Evolutionary conservation across 1,140 invertebrate genomes (phyloP), one percentile per base, ranked within the genome.

Genomic region (Macrosteles quadrilineatus): DNA sequence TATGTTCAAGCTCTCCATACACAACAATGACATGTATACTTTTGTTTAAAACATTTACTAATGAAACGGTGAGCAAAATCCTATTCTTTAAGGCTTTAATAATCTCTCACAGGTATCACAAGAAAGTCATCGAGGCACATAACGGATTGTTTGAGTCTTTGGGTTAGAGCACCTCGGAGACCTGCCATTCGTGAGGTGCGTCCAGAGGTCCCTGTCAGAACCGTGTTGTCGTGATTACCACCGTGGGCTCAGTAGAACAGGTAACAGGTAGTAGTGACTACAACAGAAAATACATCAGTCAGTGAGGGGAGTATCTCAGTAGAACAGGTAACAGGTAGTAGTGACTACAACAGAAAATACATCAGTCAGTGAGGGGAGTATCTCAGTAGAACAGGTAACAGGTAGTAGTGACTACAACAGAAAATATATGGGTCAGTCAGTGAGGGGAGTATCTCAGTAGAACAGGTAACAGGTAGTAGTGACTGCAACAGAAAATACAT

Each of bases 81-180:
- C 14, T 6, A 14, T 4, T 36, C 4, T 4, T 6, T 4, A 36
- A 36, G 32, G 32, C 32, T 36, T 36, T 4, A 6, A 4, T 4
- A 14, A 14, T 36, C 14, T 36, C 32, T 6, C 32, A 14, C n/a
- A 36, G 32, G 4, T 36, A 36, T 36, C 32, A 36, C 32, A 36
- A n/a, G n/a, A n/a, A 36, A 36, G 32, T 36, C 14, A 14, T 6
- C 14, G 4, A 36, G 32, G 32, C 32, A 36, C 32, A 36, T 36
- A n/a, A n/a, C 47, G 19, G 55, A 29, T 2, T 59, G 21, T 3
- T 9, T 14, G 23, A 14, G 21, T 25, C 9, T 30, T 6, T 11
- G 25, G 55, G 55, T 59, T 59, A 59, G 6, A 59, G 55, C 55
- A 59, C 55, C 25, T 59, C 55, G 12, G 55, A 59, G 21, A 59